Conservation (phyloP, 2,113 vertebrate species). For the Corvus hawaiiensis region DNA sequence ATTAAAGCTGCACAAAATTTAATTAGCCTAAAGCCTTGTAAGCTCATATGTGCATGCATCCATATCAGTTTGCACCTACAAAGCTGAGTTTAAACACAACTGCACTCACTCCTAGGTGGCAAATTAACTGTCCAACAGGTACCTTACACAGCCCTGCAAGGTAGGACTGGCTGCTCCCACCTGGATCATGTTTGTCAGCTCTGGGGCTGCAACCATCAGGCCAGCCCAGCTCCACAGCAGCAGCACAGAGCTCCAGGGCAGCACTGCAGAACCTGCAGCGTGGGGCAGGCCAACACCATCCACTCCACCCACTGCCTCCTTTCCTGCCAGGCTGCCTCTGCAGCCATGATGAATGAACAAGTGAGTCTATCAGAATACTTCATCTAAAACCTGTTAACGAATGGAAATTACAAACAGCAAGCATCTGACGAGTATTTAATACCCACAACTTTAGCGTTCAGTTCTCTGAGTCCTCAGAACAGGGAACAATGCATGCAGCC, state of each 20-base stretch:
- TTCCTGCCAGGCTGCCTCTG: neutral
- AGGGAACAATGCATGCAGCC: neutral
- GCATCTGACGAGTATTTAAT: neutral
- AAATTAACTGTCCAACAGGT: neutral
- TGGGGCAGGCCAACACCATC: neutral
- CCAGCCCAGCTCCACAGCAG: neutral
- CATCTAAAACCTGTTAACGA: neutral
- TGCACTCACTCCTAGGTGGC: neutral
- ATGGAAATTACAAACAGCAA: neutral
- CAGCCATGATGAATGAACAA: neutral
- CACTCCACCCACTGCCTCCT: neutral
- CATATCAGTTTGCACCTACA: neutral
- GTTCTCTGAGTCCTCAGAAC: neutral
- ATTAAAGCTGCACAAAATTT: neutral
- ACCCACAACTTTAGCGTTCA: neutral
- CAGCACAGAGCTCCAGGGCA: neutral
- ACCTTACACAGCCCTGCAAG: accelerated
- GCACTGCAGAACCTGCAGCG: accelerated
- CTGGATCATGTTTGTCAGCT: neutral
- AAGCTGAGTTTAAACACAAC: neutral
- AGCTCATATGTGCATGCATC: neutral
- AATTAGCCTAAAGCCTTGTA: neutral
- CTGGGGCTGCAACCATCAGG: neutral
- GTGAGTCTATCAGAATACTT: neutral
- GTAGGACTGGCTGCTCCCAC: neutral